Evolutionary conservation across 2,888 invertebrate genomes (phyloP), one percentile per base, ranked within the genome.

Genomic region (Rhorus exstirpatorius): DNA sequence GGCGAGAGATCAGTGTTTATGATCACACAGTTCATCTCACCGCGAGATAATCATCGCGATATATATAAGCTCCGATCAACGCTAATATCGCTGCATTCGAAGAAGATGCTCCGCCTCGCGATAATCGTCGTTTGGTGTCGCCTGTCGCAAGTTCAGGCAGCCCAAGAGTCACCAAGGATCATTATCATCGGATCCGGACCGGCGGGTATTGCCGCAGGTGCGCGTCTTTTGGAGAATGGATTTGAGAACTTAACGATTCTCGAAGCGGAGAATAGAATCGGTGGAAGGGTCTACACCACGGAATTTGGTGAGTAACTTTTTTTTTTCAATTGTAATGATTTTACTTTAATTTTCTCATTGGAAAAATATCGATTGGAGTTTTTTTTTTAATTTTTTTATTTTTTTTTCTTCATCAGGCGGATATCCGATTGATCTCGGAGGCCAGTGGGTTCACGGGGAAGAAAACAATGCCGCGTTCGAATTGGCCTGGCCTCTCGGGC

Each of bases 121-220:
- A 51, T 67, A 44, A 44, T 81, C 51, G 31, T 71, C 3, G 68
- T 26, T 60, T 68, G 53, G 26, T 81, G 21, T 21, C 77, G 70
- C 19, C 38, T 58, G n/a, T n/a, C 24, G 8, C 44, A 53, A 31
- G 67, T 71, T 10, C 60, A 24, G 10, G 49, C 67, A 10, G n/a
- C 8, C 51, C 44, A 61, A 8, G 31, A 53, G 1, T 53, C 79
- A 14, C 84, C 85, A n/a, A 74, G 86, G 87, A 92, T 95, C 26
- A 86, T 95, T n/a, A 93, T 95, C 51, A 89, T 95, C 60, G 95
- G 95, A 46, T 94, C 94, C 14, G 95, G 95, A 12, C 91, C 94
- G 35, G 90, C 94, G 12, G 95, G 95, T 7, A 92, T 94, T 49
- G 94, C 94, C 0, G 94, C 94, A 8, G 94, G 94, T 0, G 90